These are phyloP conservation scores for Sipha maydis DNA, from an alignment of 2,888 invertebrate genomes.

Conservation along the genomic window DNA sequence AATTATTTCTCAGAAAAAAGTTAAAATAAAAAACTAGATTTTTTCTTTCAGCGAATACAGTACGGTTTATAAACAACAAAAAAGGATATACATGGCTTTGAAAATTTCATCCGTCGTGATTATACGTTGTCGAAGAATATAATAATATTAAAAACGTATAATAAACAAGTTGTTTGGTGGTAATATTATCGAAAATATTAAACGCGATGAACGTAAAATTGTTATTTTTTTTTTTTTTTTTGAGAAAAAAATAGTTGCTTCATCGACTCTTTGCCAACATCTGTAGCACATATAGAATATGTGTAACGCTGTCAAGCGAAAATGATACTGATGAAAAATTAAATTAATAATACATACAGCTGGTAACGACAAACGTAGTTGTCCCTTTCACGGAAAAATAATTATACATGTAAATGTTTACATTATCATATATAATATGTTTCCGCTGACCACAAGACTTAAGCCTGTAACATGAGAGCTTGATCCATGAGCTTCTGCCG, in stretches of 20 bases:
- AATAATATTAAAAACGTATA: background rate
- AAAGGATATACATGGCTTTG: background rate
- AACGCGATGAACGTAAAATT: background rate
- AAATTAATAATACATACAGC: background rate
- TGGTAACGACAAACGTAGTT: constrained; percentile 47
- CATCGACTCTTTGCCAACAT: background rate
- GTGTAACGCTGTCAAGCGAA: background rate
- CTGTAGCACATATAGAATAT: background rate
- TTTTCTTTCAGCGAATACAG: background rate
- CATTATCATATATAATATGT: background rate
- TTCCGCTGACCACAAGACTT: background rate
- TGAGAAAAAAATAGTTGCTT: background rate
- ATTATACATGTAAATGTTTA: constrained; percentile 14
- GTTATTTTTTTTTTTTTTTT: background rate
- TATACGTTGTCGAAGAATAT: background rate
- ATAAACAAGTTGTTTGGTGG: background rate
- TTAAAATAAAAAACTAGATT: constrained; percentile 26
- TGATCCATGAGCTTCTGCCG: constrained; percentile 62
- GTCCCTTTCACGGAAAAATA: background rate
- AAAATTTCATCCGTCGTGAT: background rate
- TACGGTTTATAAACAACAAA: background rate
- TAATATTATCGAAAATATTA: background rate
- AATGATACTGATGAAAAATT: background rate
- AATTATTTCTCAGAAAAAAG: constrained; percentile 33
- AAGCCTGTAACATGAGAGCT: constrained; percentile 54